These are phyloP conservation scores for Metopia argyrocephala DNA, from an alignment of 2,888 invertebrate species.

Conservation along the genomic window DNA sequence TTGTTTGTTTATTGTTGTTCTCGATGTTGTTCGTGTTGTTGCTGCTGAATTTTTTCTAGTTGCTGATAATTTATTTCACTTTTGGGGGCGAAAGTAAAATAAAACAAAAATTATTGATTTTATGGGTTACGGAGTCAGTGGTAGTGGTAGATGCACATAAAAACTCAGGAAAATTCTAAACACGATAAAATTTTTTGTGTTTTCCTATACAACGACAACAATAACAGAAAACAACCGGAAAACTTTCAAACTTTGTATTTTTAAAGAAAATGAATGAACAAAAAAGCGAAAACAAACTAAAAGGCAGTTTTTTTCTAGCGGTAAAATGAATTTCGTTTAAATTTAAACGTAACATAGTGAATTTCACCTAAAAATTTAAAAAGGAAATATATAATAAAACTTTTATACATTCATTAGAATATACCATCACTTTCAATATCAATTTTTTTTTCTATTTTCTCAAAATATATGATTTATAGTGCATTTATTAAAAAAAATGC, in stretches of 20 bases:
- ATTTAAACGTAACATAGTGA: conserved; percentile 10
- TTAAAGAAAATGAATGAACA: not conserved
- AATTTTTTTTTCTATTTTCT: not conserved
- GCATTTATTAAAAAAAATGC: conserved; percentile 22
- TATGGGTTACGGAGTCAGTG: conserved; percentile 28
- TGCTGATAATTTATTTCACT: conserved; percentile 14
- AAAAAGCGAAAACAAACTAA: not conserved
- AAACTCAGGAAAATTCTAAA: too few species aligned
- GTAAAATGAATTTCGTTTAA: too few species aligned
- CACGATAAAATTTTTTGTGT: too few species aligned
- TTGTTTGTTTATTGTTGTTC: not conserved
- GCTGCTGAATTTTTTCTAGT: not conserved
- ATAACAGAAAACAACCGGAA: not conserved
- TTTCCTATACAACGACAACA: not conserved
- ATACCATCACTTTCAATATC: not conserved
- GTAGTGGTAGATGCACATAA: not conserved
- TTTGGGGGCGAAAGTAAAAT: not conserved
- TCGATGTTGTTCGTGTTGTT: not conserved
- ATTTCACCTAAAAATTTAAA: too few species aligned
- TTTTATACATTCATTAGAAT: not conserved
- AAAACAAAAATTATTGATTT: conserved; percentile 27
- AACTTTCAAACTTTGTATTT: not conserved
- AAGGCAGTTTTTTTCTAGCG: not conserved
- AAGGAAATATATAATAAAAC: not conserved
- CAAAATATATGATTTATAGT: conserved; percentile 36